Conservation (phyloP, 2,888 invertebrate species). For the Tortrix viridana region DNA sequence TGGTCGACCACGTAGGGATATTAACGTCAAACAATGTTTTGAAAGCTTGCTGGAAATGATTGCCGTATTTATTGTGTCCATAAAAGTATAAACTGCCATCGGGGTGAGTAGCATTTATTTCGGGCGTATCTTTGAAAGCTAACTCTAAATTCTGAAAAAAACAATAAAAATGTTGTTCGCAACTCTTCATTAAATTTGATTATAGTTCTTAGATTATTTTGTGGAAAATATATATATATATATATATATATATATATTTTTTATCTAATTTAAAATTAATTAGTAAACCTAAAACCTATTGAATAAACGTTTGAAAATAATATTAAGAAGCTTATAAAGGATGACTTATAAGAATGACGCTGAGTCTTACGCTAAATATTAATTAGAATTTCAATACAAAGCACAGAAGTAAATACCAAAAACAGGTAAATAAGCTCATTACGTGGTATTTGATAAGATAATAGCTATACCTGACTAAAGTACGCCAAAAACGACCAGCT, state of each 20-base stretch:
- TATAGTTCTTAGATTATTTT: no score
- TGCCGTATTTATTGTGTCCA: slow-evolving; percentile 85
- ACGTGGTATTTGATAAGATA: background rate
- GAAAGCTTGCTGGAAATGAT: slow-evolving; percentile 65
- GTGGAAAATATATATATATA: no score
- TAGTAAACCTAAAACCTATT: no score
- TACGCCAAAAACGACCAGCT: slow-evolving; percentile 72
- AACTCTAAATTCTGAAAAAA: slow-evolving; percentile 62
- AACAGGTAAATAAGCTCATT: background rate
- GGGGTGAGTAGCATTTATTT: slow-evolving; percentile 72
- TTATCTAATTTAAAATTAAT: no score
- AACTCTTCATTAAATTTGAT: no score
- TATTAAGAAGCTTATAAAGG: background rate
- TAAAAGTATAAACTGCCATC: slow-evolving; percentile 63
- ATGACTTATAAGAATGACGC: no score
- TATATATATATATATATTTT: no score
- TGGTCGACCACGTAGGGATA: slow-evolving; percentile 57
- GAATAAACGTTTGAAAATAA: no score
- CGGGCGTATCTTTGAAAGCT: slow-evolving; percentile 76
- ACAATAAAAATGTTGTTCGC: slow-evolving; percentile 37
- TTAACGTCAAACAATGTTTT: slow-evolving; percentile 47
- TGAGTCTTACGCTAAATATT: no score
- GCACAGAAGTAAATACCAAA: no score
- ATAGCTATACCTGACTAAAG: slow-evolving; percentile 71
- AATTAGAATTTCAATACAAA: no score